These are phyloP conservation scores for Hylaea fasciaria DNA, from an alignment of 2,888 invertebrate genomes.

Conservation along the genomic window DNA sequence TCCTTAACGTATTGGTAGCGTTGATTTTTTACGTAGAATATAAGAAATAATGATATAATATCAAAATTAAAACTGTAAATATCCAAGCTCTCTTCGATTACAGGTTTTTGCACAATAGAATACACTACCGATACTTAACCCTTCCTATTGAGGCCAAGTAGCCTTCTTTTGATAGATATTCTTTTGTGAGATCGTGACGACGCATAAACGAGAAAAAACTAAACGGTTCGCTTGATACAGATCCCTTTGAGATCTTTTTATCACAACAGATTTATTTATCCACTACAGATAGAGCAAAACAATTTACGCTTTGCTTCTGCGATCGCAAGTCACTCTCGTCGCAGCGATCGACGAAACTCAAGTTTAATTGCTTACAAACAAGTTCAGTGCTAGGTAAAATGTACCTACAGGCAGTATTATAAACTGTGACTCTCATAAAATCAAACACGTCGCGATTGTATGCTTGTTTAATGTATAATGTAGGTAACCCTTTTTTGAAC, in stretches of 20 bases:
- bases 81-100: neutral
- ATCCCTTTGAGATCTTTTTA: slow-evolving; percentile 28
- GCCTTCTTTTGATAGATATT: slow-evolving; percentile 16
- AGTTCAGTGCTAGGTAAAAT: slow-evolving; percentile 50
- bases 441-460: neutral
- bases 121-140: neutral
- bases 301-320: slow-evolving; percentile 32
- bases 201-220: slow-evolving; percentile 28
- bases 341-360: slow-evolving; percentile 42
- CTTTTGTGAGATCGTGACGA: slow-evolving; percentile 29
- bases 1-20: slow-evolving; percentile 5
- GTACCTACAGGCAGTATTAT: slow-evolving; percentile 20
- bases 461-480: no score
- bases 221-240: slow-evolving; percentile 33
- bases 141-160: slow-evolving; percentile 13
- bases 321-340: slow-evolving; percentile 38
- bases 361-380: slow-evolving; percentile 62
- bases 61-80: no score
- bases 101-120: neutral
- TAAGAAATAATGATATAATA: no score
- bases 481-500: no score
- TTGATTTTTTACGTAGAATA: neutral
- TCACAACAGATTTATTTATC: slow-evolving; percentile 32
- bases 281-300: slow-evolving; percentile 35
- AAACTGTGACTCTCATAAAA: neutral